phyloP scores from a whole-genome alignment of 2,113 vertebrate species.

The Callorhinus ursinus region DNA sequence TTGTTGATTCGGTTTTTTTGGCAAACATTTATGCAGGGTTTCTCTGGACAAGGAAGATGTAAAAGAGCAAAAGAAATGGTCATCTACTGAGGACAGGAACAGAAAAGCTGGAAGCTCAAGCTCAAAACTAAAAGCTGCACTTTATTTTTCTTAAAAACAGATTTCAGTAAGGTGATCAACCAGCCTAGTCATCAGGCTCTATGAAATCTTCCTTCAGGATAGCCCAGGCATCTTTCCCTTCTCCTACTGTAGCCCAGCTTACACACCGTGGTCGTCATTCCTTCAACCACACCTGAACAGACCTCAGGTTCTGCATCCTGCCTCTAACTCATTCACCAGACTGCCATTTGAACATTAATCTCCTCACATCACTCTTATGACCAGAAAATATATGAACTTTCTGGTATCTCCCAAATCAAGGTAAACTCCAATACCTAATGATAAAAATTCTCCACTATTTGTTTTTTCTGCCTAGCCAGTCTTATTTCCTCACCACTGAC shows the following conservation, averaged over 20 bases:
- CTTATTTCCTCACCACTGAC: background rate
- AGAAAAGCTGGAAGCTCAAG: background rate
- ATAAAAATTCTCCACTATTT: background rate
- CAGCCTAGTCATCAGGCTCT: background rate
- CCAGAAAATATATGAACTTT: background rate
- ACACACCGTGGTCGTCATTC: accelerated
- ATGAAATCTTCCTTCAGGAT: background rate
- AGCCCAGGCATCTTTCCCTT: background rate
- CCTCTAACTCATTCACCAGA: background rate
- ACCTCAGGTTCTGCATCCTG: background rate
- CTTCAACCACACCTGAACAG: background rate
- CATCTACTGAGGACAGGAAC: background rate
- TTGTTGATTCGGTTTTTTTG: background rate
- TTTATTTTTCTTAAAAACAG: background rate
- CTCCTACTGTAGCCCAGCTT: background rate
- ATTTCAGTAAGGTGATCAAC: background rate
- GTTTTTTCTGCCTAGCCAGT: background rate
- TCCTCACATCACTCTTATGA: background rate
- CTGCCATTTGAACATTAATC: background rate
- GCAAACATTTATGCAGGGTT: background rate
- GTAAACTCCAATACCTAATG: background rate
- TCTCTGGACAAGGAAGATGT: background rate
- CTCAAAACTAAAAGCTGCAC: background rate
- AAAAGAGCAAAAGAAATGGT: background rate
- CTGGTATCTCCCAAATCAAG: background rate